Evolutionary conservation across 2,888 invertebrate species (phyloP).

Genomic region (Ophion costatus): DNA sequence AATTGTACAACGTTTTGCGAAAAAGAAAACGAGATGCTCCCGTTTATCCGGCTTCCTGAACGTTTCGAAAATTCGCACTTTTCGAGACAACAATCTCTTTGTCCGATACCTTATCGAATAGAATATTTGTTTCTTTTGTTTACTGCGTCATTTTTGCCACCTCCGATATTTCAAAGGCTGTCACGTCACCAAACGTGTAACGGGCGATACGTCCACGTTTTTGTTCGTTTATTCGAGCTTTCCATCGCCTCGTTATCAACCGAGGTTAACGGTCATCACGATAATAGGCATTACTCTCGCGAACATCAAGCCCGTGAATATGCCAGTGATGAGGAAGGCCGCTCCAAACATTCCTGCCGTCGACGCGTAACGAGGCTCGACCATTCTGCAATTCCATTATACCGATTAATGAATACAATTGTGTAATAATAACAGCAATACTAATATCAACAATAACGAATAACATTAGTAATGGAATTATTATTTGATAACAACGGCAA

Average conservation of each 20-base stretch:
- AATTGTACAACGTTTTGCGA: slow-evolving; percentile 66
- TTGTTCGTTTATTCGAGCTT: slow-evolving; percentile 5
- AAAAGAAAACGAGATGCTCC: slow-evolving; percentile 61
- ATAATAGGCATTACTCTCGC: slow-evolving; percentile 89
- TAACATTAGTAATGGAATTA: not conserved
- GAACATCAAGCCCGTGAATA: slow-evolving; percentile 92
- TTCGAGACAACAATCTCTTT: slow-evolving; percentile 1
- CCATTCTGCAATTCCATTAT: slow-evolving; percentile 86
- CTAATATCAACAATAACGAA: slow-evolving; percentile 2
- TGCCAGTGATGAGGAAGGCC: slow-evolving; percentile 95
- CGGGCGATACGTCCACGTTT: slow-evolving; percentile 36
- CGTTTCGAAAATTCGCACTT: not conserved
- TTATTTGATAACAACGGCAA: not conserved
- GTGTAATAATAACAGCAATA: not conserved
- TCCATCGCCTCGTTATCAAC: slow-evolving; percentile 52
- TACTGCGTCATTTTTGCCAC: not conserved
- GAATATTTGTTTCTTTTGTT: not conserved
- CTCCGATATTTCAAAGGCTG: not conserved
- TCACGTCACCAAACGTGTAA: slow-evolving; percentile 11
- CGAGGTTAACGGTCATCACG: slow-evolving; percentile 82
- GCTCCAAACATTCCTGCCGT: slow-evolving; percentile 98
- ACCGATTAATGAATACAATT: not conserved
- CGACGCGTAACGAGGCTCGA: slow-evolving; percentile 92
- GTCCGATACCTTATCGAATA: not conserved
- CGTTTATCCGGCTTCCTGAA: slow-evolving; percentile 27